phyloP scores from a whole-genome alignment of 2,113 vertebrate genomes.

The Toxotes jaculatrix region DNA sequence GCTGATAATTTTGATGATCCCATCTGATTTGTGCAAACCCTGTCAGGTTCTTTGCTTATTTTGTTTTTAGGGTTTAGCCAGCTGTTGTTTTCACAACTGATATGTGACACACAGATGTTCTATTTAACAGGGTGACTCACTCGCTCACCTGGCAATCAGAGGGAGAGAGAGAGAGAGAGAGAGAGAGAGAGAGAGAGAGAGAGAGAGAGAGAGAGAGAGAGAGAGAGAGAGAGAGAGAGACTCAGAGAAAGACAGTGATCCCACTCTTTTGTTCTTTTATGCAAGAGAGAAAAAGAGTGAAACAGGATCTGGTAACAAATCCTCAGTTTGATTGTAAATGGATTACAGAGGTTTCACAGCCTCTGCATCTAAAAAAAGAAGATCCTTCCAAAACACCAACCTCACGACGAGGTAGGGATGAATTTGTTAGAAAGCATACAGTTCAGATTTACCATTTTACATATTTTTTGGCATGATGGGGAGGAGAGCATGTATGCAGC shows the following conservation, averaged over 20 bases:
- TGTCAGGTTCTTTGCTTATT: conserved; percentile 19
- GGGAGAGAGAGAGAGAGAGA: background rate
- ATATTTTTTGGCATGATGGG: background rate
- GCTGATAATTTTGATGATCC: background rate
- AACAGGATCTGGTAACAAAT: conserved; percentile 72
- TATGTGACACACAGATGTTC: conserved; percentile 73
- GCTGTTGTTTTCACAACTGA: conserved; percentile 73
- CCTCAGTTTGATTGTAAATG: conserved; percentile 62
- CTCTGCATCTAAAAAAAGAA: conserved; percentile 52
- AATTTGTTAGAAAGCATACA: background rate
- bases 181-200: conserved; percentile 21
- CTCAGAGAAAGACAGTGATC: conserved; percentile 18
- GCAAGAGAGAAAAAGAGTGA: conserved; percentile 61
- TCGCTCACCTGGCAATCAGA: conserved; percentile 52
- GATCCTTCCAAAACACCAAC: conserved; percentile 38
- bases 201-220: conserved; percentile 37
- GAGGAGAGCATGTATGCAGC: background rate
- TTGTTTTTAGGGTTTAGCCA: conserved; percentile 47
- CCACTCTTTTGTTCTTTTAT: conserved; percentile 63
- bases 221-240: conserved; percentile 45
- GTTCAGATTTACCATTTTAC: background rate
- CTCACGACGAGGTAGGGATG: background rate
- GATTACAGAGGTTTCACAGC: conserved; percentile 62
- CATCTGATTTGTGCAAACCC: conserved; percentile 15
- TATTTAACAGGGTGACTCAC: conserved; percentile 70